Evolutionary conservation across 2,888 invertebrate species (phyloP), one percentile per base, ranked within the genome.

Genomic region (Chorisops tibialis): DNA sequence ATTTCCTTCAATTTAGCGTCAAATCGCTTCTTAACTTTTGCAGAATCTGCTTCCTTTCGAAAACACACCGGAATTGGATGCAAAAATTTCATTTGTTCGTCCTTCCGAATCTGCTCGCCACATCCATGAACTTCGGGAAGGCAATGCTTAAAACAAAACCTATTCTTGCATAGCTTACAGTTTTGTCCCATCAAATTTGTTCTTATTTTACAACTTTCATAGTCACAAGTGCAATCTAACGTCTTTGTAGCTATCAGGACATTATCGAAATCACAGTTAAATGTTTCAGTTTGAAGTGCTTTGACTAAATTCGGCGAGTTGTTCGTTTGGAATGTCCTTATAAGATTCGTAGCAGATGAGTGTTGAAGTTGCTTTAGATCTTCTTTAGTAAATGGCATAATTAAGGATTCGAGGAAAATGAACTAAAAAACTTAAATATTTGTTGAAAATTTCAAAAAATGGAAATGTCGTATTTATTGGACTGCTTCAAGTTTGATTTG

Each of bases 111-210:
- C 14, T 16, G 18, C 61, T 81, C 81, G 7, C 83, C 84, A 74
- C 85, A 85, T 3, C 85, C 85, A 70, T 85, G 85, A 6, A 82
- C 76, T 73, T 85, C 85, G 1, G 83, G 84, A 65, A 83, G 75
- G 54, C 80, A 79, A 70, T 85, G 85, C 2, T 77, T 72, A 16
- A 83, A 76, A 68, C 85, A 85, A 71, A 81, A 85, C 39, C 82
- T 72, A 70, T 79, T 80, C 63, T 79, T 74, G 72, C 85, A 86
- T 9, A 60, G 49, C 18, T 14, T 16, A 48, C 67, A 67, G 14
- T 49, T 48, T n/a, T 62, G 56, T 9, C 65, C 63, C 47, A 67
- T 65, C 18, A 67, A 30, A 30, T 68, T 73, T 6, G 76, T 79
- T 41, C 72, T 72, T 18, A 71, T 74, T 69, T 79, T 79, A 67